A percentile compares a stretch with the other conserved stretches of the same genome.
Conservation (phyloP, 2,797 vertebrate genomes). For the Sphenopsis melanotis region DNA sequence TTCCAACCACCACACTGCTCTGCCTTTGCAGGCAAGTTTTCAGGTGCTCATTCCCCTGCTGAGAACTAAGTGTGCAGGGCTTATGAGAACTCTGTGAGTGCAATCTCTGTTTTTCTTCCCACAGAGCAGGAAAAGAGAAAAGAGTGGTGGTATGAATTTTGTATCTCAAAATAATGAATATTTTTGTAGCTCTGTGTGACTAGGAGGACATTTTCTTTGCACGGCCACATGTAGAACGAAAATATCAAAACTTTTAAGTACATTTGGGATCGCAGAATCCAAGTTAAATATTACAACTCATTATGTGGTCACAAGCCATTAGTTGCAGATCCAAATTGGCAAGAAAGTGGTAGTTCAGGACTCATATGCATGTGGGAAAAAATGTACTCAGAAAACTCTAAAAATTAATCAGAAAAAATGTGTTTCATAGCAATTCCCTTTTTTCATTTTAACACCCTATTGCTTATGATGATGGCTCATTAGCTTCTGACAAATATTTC, state of each 20-base stretch:
- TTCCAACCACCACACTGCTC: background rate
- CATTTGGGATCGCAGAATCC: slow-evolving; percentile 57
- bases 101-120: background rate
- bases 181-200: background rate
- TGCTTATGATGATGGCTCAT: slow-evolving; percentile 68
- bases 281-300: slow-evolving; percentile 54
- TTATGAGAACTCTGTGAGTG: background rate
- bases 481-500: slow-evolving; percentile 69
- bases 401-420: slow-evolving; percentile 67
- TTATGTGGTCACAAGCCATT: slow-evolving; percentile 63
- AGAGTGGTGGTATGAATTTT: background rate
- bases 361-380: slow-evolving; percentile 41
- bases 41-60: background rate
- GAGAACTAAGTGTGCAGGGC: background rate
- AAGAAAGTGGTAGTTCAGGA: slow-evolving; percentile 43
- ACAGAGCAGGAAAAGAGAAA: background rate
- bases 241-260: slow-evolving; percentile 25
- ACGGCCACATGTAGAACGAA: background rate
- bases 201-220: background rate
- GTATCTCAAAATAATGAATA: background rate
- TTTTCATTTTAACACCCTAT: slow-evolving; percentile 62
- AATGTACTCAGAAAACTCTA: slow-evolving; percentile 51
- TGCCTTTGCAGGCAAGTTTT: background rate
- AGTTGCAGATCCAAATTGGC: slow-evolving; percentile 50
- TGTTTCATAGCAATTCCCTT: slow-evolving; percentile 52